These are phyloP conservation scores for Notoglanidium macrostoma DNA, from an alignment of 2,797 vertebrate species.

Conservation along the genomic window DNA sequence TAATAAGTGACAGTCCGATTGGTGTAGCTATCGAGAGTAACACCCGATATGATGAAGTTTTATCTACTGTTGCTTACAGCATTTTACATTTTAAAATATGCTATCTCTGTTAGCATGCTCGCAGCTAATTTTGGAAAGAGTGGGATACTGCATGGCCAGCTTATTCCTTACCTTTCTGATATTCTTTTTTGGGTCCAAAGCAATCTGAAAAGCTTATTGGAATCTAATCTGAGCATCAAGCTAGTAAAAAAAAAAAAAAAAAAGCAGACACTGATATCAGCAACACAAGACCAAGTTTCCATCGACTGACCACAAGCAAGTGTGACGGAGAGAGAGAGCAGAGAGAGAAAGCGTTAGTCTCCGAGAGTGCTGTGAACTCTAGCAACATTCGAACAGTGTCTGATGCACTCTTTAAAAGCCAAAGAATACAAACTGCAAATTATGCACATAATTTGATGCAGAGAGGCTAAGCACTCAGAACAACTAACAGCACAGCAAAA, in stretches of 20 bases:
- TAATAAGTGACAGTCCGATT: neutral
- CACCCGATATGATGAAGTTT: no score
- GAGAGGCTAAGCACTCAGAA: neutral
- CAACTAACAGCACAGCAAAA: neutral
- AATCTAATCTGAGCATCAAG: neutral
- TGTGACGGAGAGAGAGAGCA: neutral
- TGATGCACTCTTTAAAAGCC: neutral
- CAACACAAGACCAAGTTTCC: neutral
- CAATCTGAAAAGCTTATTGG: no score
- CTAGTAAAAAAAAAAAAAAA: no score
- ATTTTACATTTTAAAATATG: neutral
- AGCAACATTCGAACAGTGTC: neutral
- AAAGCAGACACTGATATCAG: neutral
- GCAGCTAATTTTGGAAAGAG: neutral
- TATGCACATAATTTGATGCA: no score
- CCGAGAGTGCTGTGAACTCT: neutral
- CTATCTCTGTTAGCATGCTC: neutral
- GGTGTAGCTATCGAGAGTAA: neutral
- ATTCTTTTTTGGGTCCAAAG: neutral
- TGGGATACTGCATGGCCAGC: no score
- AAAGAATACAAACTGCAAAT: neutral
- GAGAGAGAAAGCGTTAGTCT: neutral
- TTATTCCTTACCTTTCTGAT: neutral
- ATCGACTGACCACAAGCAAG: conserved; percentile 16
- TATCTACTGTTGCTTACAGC: neutral